Percentiles rank a stretch among this genome's conserved stretches.
phyloP scores from a whole-genome alignment of 2,797 vertebrate genomes.

The Tolypeutes matacus region DNA sequence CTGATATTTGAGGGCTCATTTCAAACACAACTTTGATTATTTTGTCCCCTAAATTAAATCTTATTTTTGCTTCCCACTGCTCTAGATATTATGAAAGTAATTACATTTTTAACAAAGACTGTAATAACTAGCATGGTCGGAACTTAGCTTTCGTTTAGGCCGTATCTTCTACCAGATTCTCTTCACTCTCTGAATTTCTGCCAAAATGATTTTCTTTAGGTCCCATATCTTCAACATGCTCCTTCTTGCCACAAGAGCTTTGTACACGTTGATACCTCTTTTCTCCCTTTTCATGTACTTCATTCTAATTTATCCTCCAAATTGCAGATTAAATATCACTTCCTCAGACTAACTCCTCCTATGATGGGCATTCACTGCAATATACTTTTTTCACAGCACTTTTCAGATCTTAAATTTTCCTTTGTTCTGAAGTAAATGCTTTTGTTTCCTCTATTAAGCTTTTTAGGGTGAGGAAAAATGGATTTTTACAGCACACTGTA shows the following conservation, averaged over 20 bases:
- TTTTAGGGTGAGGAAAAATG: constrained; percentile 10
- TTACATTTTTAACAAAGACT: not conserved
- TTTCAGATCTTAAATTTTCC: constrained; percentile 62
- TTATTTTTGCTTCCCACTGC: not conserved
- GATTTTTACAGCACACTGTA: constrained; percentile 30
- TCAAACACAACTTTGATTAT: not conserved
- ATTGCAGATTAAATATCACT: not conserved
- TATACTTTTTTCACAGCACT: constrained; percentile 23
- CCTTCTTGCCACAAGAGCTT: not conserved
- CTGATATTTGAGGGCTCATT: not conserved
- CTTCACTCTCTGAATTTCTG: not conserved
- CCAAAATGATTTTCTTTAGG: not conserved
- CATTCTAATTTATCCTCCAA: not conserved
- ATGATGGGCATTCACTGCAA: not conserved
- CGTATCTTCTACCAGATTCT: not conserved
- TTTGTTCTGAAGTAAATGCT: constrained; percentile 53
- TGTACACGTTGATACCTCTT: not conserved
- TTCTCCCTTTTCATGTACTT: not conserved
- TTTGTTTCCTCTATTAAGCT: constrained; percentile 27
- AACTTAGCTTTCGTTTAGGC: not conserved
- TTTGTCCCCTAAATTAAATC: constrained; percentile 20
- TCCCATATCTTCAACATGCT: not conserved
- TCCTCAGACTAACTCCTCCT: not conserved
- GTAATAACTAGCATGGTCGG: not conserved
- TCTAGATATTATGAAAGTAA: not conserved